Percentiles rank a stretch among this genome's conserved stretches.
Conservation (phyloP, 2,113 vertebrate species). For the Vimba vimba region DNA sequence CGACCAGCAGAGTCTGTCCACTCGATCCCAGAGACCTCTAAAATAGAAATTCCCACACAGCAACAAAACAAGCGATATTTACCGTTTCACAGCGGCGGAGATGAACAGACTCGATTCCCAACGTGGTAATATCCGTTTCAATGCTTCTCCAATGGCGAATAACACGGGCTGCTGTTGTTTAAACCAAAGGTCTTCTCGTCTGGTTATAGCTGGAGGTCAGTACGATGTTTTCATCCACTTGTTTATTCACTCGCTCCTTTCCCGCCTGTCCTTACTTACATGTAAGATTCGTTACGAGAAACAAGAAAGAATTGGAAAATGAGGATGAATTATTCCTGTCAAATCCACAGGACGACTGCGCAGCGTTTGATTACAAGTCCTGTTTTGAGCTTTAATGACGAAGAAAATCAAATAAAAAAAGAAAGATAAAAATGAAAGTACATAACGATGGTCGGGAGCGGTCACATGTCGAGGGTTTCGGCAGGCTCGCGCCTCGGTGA, state of each 20-base stretch:
- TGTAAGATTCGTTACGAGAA: not conserved
- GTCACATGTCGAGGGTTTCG: slow-evolving; percentile 52
- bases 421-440: slow-evolving; percentile 36
- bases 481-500: not conserved
- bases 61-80: slow-evolving; percentile 30
- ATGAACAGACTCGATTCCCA: not conserved
- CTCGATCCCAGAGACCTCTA: not conserved
- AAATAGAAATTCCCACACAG: not conserved
- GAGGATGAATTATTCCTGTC: slow-evolving; percentile 1
- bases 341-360: slow-evolving; percentile 46
- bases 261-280: not conserved
- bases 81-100: slow-evolving; percentile 31
- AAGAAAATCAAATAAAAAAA: slow-evolving; percentile 36
- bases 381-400: slow-evolving; percentile 34
- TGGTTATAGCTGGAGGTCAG: not conserved
- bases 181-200: not conserved
- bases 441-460: slow-evolving; percentile 30
- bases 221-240: not conserved
- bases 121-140: slow-evolving; percentile 32
- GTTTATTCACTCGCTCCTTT: not conserved
- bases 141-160: slow-evolving; percentile 9
- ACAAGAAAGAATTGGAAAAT: not conserved
- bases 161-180: not conserved
- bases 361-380: slow-evolving; percentile 51
- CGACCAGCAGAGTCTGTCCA: slow-evolving; percentile 48